Evolutionary conservation across 2,113 vertebrate genomes (phyloP).

Genomic region (Lethenteron reissneri): DNA sequence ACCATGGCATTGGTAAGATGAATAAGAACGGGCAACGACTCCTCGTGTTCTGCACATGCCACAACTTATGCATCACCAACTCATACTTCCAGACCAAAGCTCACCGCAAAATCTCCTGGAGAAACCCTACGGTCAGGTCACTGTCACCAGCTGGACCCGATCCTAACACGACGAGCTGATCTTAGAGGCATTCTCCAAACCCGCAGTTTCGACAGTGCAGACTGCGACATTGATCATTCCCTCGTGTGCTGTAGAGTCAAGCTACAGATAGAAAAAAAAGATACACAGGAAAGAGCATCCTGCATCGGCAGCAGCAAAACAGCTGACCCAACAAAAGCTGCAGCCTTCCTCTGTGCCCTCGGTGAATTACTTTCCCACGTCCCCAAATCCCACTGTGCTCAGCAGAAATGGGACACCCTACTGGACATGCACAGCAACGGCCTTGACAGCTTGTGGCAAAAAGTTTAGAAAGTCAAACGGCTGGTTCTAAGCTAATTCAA

Average conservation of each 20-base stretch:
- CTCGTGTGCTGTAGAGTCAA: too few relatives aligned
- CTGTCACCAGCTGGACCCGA: conserved; percentile 6
- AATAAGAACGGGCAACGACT: neutral
- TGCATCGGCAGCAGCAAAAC: too few relatives aligned
- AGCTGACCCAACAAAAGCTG: too few relatives aligned
- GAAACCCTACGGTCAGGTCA: conserved; percentile 5
- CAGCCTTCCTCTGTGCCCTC: too few relatives aligned
- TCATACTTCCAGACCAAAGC: conserved; percentile 8
- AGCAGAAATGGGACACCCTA: neutral
- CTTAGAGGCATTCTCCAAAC: too few relatives aligned
- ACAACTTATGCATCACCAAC: neutral
- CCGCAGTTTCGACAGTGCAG: too few relatives aligned
- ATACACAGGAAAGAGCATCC: too few relatives aligned
- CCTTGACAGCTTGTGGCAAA: neutral
- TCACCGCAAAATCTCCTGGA: conserved; percentile 8
- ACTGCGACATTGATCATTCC: too few relatives aligned
- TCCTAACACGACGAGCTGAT: too few relatives aligned
- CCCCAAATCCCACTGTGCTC: neutral
- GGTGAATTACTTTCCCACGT: too few relatives aligned
- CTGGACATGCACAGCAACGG: neutral
- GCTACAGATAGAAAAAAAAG: too few relatives aligned
- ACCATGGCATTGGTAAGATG: neutral
- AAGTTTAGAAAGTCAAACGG: neutral
- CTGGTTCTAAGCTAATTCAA: neutral
- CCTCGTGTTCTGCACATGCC: neutral